phyloP scores from a whole-genome alignment of 2,888 invertebrate species.

The Oegoconia quadripuncta region DNA sequence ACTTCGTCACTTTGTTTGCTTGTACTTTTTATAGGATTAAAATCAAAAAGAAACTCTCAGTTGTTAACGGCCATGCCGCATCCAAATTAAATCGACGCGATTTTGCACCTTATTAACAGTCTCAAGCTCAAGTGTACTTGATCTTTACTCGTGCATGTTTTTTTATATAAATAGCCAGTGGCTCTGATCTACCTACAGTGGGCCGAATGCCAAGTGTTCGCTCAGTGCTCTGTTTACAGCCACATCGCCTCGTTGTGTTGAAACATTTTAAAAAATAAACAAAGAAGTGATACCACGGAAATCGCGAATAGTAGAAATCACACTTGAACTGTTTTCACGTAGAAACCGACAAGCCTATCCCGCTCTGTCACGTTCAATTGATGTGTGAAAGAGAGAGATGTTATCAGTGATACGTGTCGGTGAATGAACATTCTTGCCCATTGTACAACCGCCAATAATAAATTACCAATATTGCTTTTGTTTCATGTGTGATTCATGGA shows the following conservation, averaged over 20 bases:
- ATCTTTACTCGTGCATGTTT: conserved; percentile 24
- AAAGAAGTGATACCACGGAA: too few species aligned
- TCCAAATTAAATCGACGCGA: too few species aligned
- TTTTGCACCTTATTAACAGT: conserved; percentile 4
- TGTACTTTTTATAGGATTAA: too few species aligned
- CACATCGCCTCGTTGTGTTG: conserved; percentile 24
- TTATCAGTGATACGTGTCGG: not conserved
- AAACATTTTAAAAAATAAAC: not conserved
- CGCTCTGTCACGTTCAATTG: not conserved
- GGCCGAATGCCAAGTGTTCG: conserved; percentile 49
- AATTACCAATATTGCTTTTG: too few species aligned
- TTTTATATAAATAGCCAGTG: conserved; percentile 47
- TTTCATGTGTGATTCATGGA: too few species aligned
- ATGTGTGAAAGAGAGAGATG: not conserved
- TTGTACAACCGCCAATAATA: not conserved
- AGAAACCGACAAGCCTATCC: too few species aligned
- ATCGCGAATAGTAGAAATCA: too few species aligned
- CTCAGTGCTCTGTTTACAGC: conserved; percentile 51
- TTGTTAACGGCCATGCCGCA: too few species aligned
- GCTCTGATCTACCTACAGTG: conserved; percentile 33
- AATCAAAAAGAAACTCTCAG: too few species aligned
- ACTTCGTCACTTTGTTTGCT: too few species aligned
- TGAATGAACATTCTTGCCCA: not conserved
- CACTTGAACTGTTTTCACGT: too few species aligned
- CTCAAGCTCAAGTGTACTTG: conserved; percentile 15